Percentiles rank a stretch among this genome's conserved stretches.
These are phyloP conservation scores for Prionailurus viverrinus DNA, from an alignment of 2,113 vertebrate genomes.

Conservation along the genomic window DNA sequence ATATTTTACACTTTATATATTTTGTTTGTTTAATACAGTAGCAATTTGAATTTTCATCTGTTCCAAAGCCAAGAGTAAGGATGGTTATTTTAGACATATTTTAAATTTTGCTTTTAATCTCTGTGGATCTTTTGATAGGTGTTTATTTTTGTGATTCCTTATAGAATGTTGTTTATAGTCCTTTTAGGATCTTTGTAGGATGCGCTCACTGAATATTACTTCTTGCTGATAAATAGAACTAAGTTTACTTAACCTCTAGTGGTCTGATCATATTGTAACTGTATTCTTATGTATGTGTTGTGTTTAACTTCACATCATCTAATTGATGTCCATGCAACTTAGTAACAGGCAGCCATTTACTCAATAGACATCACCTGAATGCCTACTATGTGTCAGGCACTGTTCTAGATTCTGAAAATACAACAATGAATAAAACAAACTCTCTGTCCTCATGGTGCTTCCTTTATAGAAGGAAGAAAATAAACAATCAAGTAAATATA, in stretches of 20 bases:
- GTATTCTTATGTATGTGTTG: not conserved
- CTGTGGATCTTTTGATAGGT: not conserved
- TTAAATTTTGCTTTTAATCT: constrained; percentile 18
- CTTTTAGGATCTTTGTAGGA: not conserved
- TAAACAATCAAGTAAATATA: not conserved
- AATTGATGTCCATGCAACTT: not conserved
- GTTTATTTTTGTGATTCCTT: not conserved
- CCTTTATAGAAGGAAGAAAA: not conserved
- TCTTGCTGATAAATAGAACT: not conserved
- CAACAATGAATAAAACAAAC: not conserved
- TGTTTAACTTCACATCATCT: not conserved
- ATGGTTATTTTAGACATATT: not conserved
- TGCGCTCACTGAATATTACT: not conserved
- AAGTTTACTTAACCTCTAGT: not conserved
- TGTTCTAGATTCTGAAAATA: not conserved
- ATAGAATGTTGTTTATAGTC: not conserved
- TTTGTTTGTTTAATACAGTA: not conserved
- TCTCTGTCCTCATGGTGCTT: not conserved
- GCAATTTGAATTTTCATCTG: not conserved
- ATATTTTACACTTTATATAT: not conserved
- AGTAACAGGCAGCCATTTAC: not conserved
- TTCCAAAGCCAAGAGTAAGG: not conserved
- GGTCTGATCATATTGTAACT: not conserved
- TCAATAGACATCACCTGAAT: not conserved
- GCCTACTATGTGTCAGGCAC: not conserved